Evolutionary conservation across 1,140 invertebrate genomes (phyloP).

Genomic region (Conus betulinus): DNA sequence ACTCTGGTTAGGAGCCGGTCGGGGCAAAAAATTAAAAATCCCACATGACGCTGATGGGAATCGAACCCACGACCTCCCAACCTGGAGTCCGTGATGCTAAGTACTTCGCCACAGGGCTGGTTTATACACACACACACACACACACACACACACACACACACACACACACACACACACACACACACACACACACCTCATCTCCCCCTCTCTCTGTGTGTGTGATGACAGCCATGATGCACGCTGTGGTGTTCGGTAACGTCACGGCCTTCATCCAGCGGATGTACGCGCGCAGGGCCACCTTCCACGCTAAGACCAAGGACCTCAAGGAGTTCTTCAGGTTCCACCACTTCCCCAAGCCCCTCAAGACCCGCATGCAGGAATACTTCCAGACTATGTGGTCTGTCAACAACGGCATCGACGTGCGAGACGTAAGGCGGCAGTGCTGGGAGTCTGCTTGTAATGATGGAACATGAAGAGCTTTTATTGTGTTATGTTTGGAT

Average conservation of each 20-base stretch:
- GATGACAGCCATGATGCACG: conserved; percentile 74
- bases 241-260: conserved; percentile 76
- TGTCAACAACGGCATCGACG: conserved; percentile 73
- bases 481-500: no score
- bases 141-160: no score
- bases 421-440: conserved; percentile 65
- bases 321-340: conserved; percentile 75
- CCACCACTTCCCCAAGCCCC: conserved; percentile 72
- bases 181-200: no score
- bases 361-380: conserved; percentile 73
- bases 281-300: conserved; percentile 73
- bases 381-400: conserved; percentile 75
- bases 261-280: conserved; percentile 75
- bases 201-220: background rate
- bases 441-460: conserved; percentile 76
- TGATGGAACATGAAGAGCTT: no score
- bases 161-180: no score
- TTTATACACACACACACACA: no score
- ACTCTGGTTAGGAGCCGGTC: no score
- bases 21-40: no score
- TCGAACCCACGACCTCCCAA: no score
- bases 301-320: conserved; percentile 74
- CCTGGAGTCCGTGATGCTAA: no score
- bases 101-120: no score
- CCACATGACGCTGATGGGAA: no score